phyloP scores from a whole-genome alignment of 2,888 invertebrate genomes.

The Dimorphilus gyrociliatus region DNA sequence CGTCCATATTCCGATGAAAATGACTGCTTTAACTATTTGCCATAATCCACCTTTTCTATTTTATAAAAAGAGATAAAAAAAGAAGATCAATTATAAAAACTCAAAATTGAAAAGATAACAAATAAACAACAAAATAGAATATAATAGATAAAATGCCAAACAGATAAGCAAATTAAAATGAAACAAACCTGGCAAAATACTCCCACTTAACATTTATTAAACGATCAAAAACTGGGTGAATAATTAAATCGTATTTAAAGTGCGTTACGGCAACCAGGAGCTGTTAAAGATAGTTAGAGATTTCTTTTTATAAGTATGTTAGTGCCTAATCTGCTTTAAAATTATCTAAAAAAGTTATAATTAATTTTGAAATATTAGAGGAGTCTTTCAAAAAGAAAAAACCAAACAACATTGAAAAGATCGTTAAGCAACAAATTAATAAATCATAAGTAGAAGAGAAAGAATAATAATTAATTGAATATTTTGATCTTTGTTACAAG shows the following conservation, averaged over 20 bases:
- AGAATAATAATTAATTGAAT: neutral
- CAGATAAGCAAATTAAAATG: conserved; percentile 5
- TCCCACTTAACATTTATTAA: conserved; percentile 11
- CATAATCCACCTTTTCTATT: conserved; percentile 21
- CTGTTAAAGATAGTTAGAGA: conserved; percentile 5
- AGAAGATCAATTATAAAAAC: neutral
- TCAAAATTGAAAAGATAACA: neutral
- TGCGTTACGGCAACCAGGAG: conserved; percentile 8
- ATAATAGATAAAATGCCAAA: conserved; percentile 1
- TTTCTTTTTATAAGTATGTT: neutral
- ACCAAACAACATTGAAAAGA: no score
- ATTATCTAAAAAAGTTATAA: no score
- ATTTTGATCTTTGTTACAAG: neutral
- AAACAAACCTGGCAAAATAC: conserved; percentile 10
- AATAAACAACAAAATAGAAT: conserved; percentile 2
- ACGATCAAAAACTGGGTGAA: conserved; percentile 8
- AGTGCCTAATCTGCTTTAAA: neutral
- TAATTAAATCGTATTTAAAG: conserved; percentile 9
- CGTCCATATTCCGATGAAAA: conserved; percentile 31
- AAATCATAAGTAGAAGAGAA: no score
- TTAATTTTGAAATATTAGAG: no score
- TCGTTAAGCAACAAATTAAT: no score
- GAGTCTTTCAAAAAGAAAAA: neutral
- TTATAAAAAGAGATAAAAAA: no score
- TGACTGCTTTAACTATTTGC: conserved; percentile 21